Evolutionary conservation across 2,888 invertebrate genomes (phyloP).

Genomic region (Altica lythri): DNA sequence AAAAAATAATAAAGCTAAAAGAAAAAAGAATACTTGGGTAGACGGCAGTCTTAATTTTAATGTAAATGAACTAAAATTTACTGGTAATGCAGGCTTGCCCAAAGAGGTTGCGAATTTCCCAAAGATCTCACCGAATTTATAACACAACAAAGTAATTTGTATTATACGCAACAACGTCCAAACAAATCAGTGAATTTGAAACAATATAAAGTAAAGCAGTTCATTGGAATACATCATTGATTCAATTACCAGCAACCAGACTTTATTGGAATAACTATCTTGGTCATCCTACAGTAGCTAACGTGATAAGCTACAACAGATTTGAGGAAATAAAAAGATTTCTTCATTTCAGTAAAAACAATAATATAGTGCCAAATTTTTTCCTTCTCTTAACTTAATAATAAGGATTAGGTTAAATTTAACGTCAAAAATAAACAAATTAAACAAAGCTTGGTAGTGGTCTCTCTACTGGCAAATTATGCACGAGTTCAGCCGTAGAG

Average conservation of each 20-base stretch:
- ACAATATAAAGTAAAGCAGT: background rate
- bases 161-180: slow-evolving; percentile 10
- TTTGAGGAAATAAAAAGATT: slow-evolving; percentile 27
- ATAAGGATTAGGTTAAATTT: no score
- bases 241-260: slow-evolving; percentile 16
- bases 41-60: slow-evolving; percentile 3
- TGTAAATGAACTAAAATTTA: slow-evolving; percentile 9
- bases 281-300: slow-evolving; percentile 8
- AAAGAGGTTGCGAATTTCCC: slow-evolving; percentile 7
- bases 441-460: no score
- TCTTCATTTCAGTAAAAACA: slow-evolving; percentile 21
- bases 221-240: slow-evolving; percentile 12
- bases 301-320: slow-evolving; percentile 23
- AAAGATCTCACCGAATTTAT: slow-evolving; percentile 10
- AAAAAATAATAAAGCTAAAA: background rate
- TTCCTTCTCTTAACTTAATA: no score
- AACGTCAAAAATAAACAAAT: no score
- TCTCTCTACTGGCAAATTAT: no score
- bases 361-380: background rate
- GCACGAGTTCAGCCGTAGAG: no score
- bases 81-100: slow-evolving; percentile 4
- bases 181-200: slow-evolving; percentile 12
- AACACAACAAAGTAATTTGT: slow-evolving; percentile 14
- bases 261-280: slow-evolving; percentile 20
- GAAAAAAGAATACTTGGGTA: slow-evolving; percentile 1